Conservation (phyloP, 1,140 invertebrate genomes). For the Brachionus koreanus region DNA sequence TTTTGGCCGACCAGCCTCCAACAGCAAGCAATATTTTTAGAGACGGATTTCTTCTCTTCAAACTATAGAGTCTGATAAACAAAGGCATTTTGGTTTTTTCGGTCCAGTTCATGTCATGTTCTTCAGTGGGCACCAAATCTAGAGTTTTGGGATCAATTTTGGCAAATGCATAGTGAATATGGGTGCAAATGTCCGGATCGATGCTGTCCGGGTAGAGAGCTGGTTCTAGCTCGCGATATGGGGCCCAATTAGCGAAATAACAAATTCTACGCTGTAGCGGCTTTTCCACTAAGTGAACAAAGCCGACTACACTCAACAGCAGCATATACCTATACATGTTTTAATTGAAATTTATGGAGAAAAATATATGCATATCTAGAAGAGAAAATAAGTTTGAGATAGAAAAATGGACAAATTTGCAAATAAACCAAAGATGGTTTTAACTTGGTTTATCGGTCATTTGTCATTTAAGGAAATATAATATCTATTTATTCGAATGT, state of each 20-base stretch:
- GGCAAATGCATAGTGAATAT: constrained; percentile 88
- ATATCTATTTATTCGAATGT: neutral
- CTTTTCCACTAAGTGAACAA: neutral
- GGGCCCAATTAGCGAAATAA: constrained; percentile 57
- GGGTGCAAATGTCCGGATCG: constrained; percentile 88
- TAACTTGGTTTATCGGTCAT: neutral
- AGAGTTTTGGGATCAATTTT: constrained; percentile 79
- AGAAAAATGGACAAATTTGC: neutral
- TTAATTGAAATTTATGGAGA: neutral
- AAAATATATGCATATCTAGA: neutral
- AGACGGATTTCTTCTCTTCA: constrained; percentile 87
- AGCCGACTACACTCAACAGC: neutral
- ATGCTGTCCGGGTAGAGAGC: constrained; percentile 90
- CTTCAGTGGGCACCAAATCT: constrained; percentile 35
- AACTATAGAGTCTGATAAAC: constrained; percentile 45
- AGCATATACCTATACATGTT: neutral
- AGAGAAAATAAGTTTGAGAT: neutral
- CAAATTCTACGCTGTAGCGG: constrained; percentile 48
- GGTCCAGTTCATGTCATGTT: constrained; percentile 55
- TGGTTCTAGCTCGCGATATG: constrained; percentile 70
- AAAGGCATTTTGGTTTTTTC: constrained; percentile 62
- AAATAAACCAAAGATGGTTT: neutral
- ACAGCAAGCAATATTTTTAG: constrained; percentile 86
- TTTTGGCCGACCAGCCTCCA: constrained; percentile 68
- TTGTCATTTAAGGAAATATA: constrained; percentile 3